These are phyloP conservation scores for Cerceris ruficornis DNA, from an alignment of 2,888 invertebrate species.

Conservation along the genomic window DNA sequence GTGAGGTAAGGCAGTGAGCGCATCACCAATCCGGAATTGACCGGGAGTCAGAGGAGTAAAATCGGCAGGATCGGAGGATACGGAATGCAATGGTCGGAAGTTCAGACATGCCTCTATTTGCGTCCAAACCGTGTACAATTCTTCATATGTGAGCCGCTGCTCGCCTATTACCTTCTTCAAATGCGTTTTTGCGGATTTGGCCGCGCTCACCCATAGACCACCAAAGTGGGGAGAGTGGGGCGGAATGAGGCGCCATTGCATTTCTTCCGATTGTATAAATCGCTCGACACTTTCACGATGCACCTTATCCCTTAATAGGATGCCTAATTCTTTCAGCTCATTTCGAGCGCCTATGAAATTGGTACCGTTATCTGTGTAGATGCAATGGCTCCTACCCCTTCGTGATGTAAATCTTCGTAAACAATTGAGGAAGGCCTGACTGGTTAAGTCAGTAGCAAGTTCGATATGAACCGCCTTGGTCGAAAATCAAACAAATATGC, in stretches of 20 bases:
- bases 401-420: slow-evolving; percentile 23
- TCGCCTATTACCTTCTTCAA: background rate
- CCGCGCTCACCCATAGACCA: slow-evolving; percentile 2
- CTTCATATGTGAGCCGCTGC: background rate
- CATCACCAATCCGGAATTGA: slow-evolving; percentile 20
- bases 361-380: slow-evolving; percentile 1
- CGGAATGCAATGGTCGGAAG: background rate
- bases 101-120: slow-evolving; percentile 14
- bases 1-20: background rate
- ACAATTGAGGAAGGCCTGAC: slow-evolving; percentile 29
- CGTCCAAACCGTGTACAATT: background rate
- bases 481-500: slow-evolving; percentile 35
- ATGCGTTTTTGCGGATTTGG: background rate
- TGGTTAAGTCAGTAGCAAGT: slow-evolving; percentile 30
- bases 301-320: background rate
- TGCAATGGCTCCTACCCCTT: background rate
- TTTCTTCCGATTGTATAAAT: background rate
- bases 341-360: slow-evolving; percentile 3
- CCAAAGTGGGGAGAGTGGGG: background rate
- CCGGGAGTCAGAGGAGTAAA: slow-evolving; percentile 11
- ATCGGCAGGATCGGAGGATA: slow-evolving; percentile 11
- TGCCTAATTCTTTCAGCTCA: background rate
- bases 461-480: slow-evolving; percentile 40
- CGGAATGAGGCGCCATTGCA: background rate
- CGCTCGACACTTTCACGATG: background rate